Percentiles rank a stretch among this genome's conserved stretches.
These are phyloP conservation scores for Aporrectodea caliginosa DNA, from an alignment of 1,140 invertebrate species.

Conservation along the genomic window DNA sequence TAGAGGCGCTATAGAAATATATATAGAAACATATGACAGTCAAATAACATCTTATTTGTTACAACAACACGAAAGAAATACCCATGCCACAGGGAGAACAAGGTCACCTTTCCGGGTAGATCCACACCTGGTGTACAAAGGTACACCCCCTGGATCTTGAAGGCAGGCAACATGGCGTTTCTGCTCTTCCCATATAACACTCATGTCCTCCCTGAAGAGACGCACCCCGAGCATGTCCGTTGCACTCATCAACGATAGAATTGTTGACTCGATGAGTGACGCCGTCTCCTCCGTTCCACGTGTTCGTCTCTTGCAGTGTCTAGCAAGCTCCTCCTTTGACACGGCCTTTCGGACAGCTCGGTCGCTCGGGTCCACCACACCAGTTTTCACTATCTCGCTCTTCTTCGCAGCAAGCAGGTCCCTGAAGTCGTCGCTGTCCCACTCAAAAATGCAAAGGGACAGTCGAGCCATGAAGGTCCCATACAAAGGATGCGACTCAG, in stretches of 20 bases:
- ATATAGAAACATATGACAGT: no score
- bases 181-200: no score
- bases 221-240: constrained; percentile 39
- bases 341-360: constrained; percentile 25
- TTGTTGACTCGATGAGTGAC: constrained; percentile 27
- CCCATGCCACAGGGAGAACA: no score
- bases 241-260: constrained; percentile 27
- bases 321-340: constrained; percentile 31
- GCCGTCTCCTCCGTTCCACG: constrained; percentile 32
- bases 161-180: no score
- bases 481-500: constrained; percentile 39
- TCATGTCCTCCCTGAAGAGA: constrained; percentile 33
- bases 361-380: constrained; percentile 29
- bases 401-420: constrained; percentile 36
- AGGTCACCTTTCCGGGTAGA: no score
- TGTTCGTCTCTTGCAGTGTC: constrained; percentile 37
- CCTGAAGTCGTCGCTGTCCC: constrained; percentile 30
- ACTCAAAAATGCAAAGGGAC: constrained; percentile 37
- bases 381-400: constrained; percentile 19
- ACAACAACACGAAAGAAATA: no score
- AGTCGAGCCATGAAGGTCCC: constrained; percentile 36
- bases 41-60: no score
- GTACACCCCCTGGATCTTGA: no score
- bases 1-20: no score
- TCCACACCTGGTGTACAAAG: no score